Percentiles rank a stretch among this genome's conserved stretches.
phyloP scores from a whole-genome alignment of 1,140 invertebrate genomes.

The Saccostrea glomerata region DNA sequence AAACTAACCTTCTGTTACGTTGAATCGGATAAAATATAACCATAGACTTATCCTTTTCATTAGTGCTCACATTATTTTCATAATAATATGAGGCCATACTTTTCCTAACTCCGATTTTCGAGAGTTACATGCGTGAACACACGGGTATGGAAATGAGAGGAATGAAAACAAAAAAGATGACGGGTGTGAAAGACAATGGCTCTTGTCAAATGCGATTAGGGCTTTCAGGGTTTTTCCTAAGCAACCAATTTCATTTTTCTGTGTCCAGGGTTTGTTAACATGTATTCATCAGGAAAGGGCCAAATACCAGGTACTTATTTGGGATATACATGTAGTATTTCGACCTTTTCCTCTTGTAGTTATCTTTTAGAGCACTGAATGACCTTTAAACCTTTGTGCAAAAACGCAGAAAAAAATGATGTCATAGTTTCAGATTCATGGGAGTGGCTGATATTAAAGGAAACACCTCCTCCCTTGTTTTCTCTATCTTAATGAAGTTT shows the following conservation, averaged over 20 bases:
- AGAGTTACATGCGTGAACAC: conserved; percentile 12
- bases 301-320: not conserved
- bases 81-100: conserved; percentile 21
- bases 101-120: conserved; percentile 30
- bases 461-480: not conserved
- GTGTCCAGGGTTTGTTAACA: not conserved
- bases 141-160: conserved; percentile 4
- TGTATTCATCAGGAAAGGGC: not conserved
- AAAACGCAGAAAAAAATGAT: not conserved
- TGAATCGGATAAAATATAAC: not conserved
- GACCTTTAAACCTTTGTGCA: not conserved
- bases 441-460: not conserved
- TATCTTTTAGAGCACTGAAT: not conserved
- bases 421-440: not conserved
- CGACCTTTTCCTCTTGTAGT: not conserved
- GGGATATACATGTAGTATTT: not conserved
- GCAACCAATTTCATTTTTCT: not conserved
- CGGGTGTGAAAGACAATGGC: not conserved
- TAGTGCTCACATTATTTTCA: conserved; percentile 24
- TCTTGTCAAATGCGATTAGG: not conserved
- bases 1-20: not conserved
- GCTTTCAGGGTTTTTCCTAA: not conserved
- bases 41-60: not conserved
- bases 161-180: not conserved
- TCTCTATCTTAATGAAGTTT: not conserved